Evolutionary conservation across 2,888 invertebrate species (phyloP), one percentile per base, ranked within the genome.

Genomic region (Cistogaster globosa): DNA sequence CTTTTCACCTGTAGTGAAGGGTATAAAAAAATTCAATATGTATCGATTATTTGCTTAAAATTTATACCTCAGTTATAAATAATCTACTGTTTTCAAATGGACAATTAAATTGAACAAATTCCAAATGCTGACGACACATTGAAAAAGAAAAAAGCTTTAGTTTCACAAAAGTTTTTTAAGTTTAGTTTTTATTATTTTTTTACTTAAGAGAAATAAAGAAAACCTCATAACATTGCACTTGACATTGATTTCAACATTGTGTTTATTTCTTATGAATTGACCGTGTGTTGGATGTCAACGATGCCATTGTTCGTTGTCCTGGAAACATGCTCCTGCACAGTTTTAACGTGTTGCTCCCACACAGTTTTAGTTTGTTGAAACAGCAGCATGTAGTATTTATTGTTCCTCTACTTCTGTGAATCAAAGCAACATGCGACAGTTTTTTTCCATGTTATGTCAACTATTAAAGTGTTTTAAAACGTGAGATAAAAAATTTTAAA

Each of bases 181-280:
- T 62, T 74, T 20, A 16, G 14, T 72, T 42, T 65, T 18, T 8
- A 6, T 63, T 38, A 4, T n/a, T 74, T n/a, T 48, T 3, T 2
- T 1, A 0, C 9, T 51, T 42, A 42, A 42, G 1, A 12, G 4
- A 42, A 12, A 3, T 26, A 12, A 32, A 51, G 36, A 20, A 75
- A 74, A 53, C 20, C 12, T 58, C 42, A 20, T 22, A 45, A 45
- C 45, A 80, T 72, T 80, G 58, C n/a, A 60, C 72, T 80, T 80
- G 80, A 74, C 80, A 74, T 72, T 80, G 57, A 74, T 58, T 58
- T 26, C 0, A 16, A 16, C 67, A 16, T 12, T 42, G 6, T n/a
- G 14, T 36, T n/a, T 8, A 12, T 79, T 71, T 53, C 5, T 48
- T 26, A 36, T 62, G 18, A 38, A 42, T 36, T 63, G 18, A 18